Base-by-base conservation (phyloP, 2,113 vertebrate species). In the Rallus limicola region DNA sequence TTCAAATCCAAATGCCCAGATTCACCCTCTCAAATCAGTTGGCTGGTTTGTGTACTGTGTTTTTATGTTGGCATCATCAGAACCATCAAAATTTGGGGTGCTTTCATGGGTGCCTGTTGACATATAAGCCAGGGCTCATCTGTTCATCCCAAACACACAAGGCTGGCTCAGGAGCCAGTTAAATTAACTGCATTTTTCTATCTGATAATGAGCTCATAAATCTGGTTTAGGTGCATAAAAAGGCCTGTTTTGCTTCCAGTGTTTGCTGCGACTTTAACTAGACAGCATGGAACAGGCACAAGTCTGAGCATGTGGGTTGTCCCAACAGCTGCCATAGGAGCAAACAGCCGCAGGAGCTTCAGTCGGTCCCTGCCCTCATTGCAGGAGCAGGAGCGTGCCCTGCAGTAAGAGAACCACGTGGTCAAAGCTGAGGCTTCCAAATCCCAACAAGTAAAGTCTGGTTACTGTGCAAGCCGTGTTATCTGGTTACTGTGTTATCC, bases 1-100 rank as follows among this genome's bases (percentile, higher is more conserved):
- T 90, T 76, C 38, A 60, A 48, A 82, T 48, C 38, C 67, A 68
- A 53, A 34, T 42, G 29, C 33, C 69, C 36, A 44, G 77, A 31
- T 44, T 90, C 44, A 56, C 13, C 5, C 44, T 78, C 65, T 93
- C 16, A 84, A 75, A 79, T 52, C 33, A 65, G 53, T 42, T 25
- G 2, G 56, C 33, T 13, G 33, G 12, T 64, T 65, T 60, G 8
- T 0, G 1, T 36, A 11, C 36, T 56, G 0, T 28, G 52, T 5
- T 72, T 82, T 82, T 58, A 36, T 25, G 29, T 26, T 44, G 20
- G 6, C 53, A 17, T 36, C 44, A 11, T 77, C 70, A 85, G 48
- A 76, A 6, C 10, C 36, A 24, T 68, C 38, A 48, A 56, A 79
- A 94, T 9, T 4, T 16, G 19, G 34, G 67, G 10, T 2, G 5